These are phyloP conservation scores for Oreonectes daqikongensis DNA, from an alignment of 2,797 vertebrate genomes.

Conservation along the genomic window DNA sequence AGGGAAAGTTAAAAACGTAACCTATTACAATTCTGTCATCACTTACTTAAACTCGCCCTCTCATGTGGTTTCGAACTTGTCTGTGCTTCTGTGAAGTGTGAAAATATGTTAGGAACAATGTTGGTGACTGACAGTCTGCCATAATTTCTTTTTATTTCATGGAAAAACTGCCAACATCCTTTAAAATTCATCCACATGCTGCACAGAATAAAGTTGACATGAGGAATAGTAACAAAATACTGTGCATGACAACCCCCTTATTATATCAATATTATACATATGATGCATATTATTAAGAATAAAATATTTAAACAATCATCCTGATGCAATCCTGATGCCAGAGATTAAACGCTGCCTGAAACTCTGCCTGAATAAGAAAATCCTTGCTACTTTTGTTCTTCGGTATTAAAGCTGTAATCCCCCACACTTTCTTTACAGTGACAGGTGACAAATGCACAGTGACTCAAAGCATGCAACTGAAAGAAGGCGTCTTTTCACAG, in stretches of 20 bases:
- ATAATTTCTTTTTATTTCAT: not conserved
- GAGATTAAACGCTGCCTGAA: not conserved
- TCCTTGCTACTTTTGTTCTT: not conserved
- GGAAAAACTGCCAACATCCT: too few species aligned
- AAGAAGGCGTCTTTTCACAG: not conserved
- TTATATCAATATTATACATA: too few species aligned
- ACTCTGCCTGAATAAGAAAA: not conserved
- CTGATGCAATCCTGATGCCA: not conserved
- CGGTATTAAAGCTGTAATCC: not conserved
- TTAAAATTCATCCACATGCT: too few species aligned
- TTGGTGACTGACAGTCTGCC: not conserved
- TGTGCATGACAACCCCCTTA: too few species aligned
- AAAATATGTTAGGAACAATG: not conserved
- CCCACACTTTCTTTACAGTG: not conserved
- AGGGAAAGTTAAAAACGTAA: not conserved
- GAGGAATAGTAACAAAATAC: too few species aligned
- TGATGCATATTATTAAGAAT: too few species aligned
- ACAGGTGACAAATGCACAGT: not conserved
- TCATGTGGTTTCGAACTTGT: not conserved
- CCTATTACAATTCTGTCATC: not conserved
- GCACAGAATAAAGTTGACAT: too few species aligned
- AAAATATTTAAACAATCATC: not conserved
- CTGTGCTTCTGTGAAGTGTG: not conserved
- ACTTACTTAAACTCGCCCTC: not conserved
- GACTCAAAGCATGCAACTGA: slow-evolving; percentile 13